These are phyloP conservation scores for Magallana ariakensis DNA, from an alignment of 1,140 invertebrate genomes.

Conservation along the genomic window DNA sequence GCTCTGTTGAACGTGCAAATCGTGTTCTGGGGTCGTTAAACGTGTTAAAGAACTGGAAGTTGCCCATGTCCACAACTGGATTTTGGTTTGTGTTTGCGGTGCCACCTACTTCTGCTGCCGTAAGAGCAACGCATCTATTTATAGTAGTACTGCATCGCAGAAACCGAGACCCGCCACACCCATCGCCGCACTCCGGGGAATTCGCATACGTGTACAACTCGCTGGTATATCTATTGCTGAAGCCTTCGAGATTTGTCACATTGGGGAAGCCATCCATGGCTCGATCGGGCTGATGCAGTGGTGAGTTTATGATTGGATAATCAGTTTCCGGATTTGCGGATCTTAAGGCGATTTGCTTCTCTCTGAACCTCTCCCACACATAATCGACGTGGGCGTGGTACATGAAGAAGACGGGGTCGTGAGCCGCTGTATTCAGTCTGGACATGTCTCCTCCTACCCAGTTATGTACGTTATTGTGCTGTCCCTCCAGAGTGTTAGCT, in stretches of 20 bases:
- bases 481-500: slow-evolving; percentile 40
- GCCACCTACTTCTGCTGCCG: slow-evolving; percentile 6
- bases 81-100: neutral
- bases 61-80: neutral
- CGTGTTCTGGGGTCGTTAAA: slow-evolving; percentile 22
- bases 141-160: neutral
- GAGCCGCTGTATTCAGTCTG: slow-evolving; percentile 43
- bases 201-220: slow-evolving; percentile 46
- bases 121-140: slow-evolving; percentile 16
- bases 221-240: slow-evolving; percentile 45
- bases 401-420: slow-evolving; percentile 60
- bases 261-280: neutral
- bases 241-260: slow-evolving; percentile 53
- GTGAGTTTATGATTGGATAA: slow-evolving; percentile 38
- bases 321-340: slow-evolving; percentile 52
- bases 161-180: slow-evolving; percentile 4
- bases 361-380: slow-evolving; percentile 60
- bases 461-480: slow-evolving; percentile 54
- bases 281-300: neutral
- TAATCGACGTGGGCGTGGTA: slow-evolving; percentile 60
- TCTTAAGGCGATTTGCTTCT: slow-evolving; percentile 52
- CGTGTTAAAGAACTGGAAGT: neutral
- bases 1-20: neutral
- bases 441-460: slow-evolving; percentile 61
- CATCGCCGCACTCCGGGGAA: slow-evolving; percentile 30